Evolutionary conservation across 2,113 vertebrate species (phyloP), one percentile per base, ranked within the genome.

Genomic region (Caranx ignobilis): DNA sequence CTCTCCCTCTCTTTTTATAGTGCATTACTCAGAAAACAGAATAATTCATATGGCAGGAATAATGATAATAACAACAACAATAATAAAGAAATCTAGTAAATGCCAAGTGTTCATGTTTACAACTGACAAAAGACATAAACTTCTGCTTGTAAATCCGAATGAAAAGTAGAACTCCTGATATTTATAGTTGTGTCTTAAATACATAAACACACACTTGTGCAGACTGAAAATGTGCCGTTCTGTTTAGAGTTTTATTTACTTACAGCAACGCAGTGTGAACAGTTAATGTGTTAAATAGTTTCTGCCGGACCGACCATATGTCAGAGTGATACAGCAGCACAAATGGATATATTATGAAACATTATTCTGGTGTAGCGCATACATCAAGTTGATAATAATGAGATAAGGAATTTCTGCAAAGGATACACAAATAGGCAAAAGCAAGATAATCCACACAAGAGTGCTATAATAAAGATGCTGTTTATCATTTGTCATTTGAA

Each of bases 71-170:
- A 34, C 45, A 31, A 11, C 18, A 76, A 57, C 0, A 3, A 41
- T 41, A 41, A 41, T 41, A 41, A 41, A 41, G 39, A 41, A 41
- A 41, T 41, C 39, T 41, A 41, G 39, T 10, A 63, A 55, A 67
- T 47, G 55, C 48, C 15, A 13, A 56, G 16, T 15, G 34, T 21
- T 12, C 32, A 7, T 15, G 26, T 15, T 54, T 19, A 32, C 1
- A 26, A 18, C 37, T 18, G 11, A 26, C 32, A 31, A 52, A 32
- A 59, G 11, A 32, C 48, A 43, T 34, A 7, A 19, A 18, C 48
- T 71, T 43, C 79, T 5, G 11, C 19, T 3, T 64, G 6, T 56
- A 39, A 77, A 74, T 63, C n/a, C 39, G 11, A 41, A 41, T 41
- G 39, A 41, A 41, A 41, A 41, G 39, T 41, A 41, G 39, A 2